Conservation (phyloP, 2,888 invertebrate genomes). For the Poecilus cupreus region DNA sequence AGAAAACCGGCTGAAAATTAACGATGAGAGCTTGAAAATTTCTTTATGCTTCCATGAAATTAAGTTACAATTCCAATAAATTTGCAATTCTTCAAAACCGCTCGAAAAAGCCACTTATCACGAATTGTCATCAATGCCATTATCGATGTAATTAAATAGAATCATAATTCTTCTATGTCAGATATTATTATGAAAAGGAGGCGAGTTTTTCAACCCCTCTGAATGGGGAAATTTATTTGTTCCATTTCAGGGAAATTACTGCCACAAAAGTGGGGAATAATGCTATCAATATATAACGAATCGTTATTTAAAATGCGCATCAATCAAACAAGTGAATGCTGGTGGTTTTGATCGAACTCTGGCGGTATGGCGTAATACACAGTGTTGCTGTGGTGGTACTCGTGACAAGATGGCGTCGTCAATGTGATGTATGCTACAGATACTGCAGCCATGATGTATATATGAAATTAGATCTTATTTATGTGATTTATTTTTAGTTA, state of each 20-base stretch:
- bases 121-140: conserved; percentile 23
- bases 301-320: conserved; percentile 44
- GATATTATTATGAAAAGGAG: conserved; percentile 24
- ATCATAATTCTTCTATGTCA: conserved; percentile 19
- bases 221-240: conserved; percentile 48
- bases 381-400: background rate
- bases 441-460: background rate
- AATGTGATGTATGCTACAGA: background rate
- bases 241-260: conserved; percentile 48
- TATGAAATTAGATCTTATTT: too few species aligned
- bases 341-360: conserved; percentile 14
- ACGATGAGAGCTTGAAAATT: background rate
- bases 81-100: background rate
- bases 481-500: too few species aligned
- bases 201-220: background rate
- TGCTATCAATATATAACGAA: conserved; percentile 53
- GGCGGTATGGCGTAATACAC: background rate
- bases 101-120: conserved; percentile 4
- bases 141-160: conserved; percentile 31
- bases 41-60: background rate
- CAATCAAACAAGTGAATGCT: conserved; percentile 35
- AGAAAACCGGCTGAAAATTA: too few species aligned
- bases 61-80: conserved; percentile 25
- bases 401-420: background rate
- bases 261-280: conserved; percentile 51